Evolutionary conservation across 2,797 vertebrate species (phyloP), one percentile per base, ranked within the genome.

Genomic region (Calcarius lapponicus): DNA sequence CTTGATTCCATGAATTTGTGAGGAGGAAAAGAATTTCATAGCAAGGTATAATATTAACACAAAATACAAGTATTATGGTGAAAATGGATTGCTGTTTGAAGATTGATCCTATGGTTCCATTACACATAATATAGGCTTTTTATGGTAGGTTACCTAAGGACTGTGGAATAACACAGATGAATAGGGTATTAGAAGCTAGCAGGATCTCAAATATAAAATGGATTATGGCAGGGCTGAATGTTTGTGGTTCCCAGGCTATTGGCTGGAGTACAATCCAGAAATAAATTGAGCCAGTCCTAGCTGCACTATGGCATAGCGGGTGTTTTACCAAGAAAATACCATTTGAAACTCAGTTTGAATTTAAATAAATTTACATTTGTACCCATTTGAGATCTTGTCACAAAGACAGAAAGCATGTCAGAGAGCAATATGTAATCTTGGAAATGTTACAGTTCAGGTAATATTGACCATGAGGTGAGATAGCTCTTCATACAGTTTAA

Each of bases 281-380:
- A 65, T 19, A 90, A 92, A 71, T 22, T 36, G 42, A 80, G 32
- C 19, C 38, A 24, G 40, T 66, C 38, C 21, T 38, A 78, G 19
- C 26, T 90, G 28, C 14, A 5, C 22, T 53, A 50, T 13, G 7
- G 45, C 29, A 64, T 10, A 80, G 22, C 5, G 10, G 60, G 5
- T 54, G 48, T 42, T 60, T 67, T 90, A 29, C 16, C n/a, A 85
- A 57, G 79, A 89, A 72, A 80, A 93, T 31, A 62, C 65, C 79
- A 96, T 62, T 74, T 92, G 66, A 80, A 97, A 96, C 13, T 64
- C 73, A 72, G 56, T 93, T 90, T 85, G 81, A 79, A 83, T 93
- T 97, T 90, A 94, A 95, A 86, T 48, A 86, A 84, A 86, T 57
- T 95, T 80, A 96, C 91, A 93, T 96, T 96, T 97, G 57, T 71